Evolutionary conservation across 2,888 invertebrate species (phyloP).

Genomic region (Incurvaria masculella): DNA sequence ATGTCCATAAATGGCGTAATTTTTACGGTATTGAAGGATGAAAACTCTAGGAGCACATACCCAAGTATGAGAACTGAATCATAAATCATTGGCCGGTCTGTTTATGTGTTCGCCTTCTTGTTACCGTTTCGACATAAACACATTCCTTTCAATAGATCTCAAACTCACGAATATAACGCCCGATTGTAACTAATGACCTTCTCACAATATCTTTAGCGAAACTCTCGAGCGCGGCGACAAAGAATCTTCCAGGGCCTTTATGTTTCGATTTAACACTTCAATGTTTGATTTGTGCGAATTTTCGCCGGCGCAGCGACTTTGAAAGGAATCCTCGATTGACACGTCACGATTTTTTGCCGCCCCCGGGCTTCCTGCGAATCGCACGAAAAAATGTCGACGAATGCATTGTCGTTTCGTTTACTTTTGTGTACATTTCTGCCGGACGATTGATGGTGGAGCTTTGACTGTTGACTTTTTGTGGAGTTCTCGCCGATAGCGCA

Average conservation of each 20-base stretch:
- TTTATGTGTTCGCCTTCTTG: slow-evolving; percentile 46
- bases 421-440: neutral
- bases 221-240: neutral
- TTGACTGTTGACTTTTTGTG: slow-evolving; percentile 25
- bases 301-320: slow-evolving; percentile 25
- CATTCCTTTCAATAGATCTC: neutral
- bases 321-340: slow-evolving; percentile 43
- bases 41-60: no score
- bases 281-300: slow-evolving; percentile 54
- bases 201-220: slow-evolving; percentile 26
- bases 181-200: slow-evolving; percentile 50
- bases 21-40: no score
- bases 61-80: slow-evolving; percentile 14
- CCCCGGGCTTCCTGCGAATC: slow-evolving; percentile 34
- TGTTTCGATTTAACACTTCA: slow-evolving; percentile 52
- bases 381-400: slow-evolving; percentile 30
- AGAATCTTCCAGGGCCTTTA: slow-evolving; percentile 27
- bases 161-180: slow-evolving; percentile 5
- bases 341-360: slow-evolving; percentile 50
- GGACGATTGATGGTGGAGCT: slow-evolving; percentile 31
- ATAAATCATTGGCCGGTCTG: slow-evolving; percentile 42
- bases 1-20: no score
- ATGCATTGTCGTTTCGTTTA: neutral
- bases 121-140: slow-evolving; percentile 11
- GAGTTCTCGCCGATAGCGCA: neutral